Evolutionary conservation across 23 tunicate genomes (phyloP), one percentile per base, ranked within the genome.

Genomic region (Styela plicata): DNA sequence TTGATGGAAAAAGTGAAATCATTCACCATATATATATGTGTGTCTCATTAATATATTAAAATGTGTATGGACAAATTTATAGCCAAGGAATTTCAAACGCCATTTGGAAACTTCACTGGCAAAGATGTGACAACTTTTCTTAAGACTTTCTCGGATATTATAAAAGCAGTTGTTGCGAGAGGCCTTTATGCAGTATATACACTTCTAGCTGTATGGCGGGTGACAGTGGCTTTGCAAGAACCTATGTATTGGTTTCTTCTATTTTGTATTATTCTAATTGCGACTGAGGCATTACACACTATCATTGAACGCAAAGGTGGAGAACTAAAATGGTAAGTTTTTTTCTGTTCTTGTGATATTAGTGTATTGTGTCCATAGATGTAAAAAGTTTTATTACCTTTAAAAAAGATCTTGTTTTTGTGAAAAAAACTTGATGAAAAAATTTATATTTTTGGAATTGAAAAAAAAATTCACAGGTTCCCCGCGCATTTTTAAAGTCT

Each of bases 181-280:
- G 83, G 85, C 26, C 33, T 91, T 33, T 91, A 88, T 65, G 82
- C 70, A 1, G 52, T 91, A 19, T 91, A 77, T 69, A 34, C 88
- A 19, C 62, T 91, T 21, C 19, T 91, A 1, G 97, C 89, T 0
- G 74, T 86, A 1, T 91, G 97, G 97, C 78, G 97, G 37, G 97
- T 91, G 25, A 83, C 88, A 27, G 79, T 69, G n/a, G 88, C 97
- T 18, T 28, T 80, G 5, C 25, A 91, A 2, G 79, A 83, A 1
- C 33, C 65, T 33, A n/a, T 1, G 22, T 86, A 86, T 70, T 91
- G 97, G 97, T 69, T 86, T 21, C 69, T 91, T 1, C 85, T 91
- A 22, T 79, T 91, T 20, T 44, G 83, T n/a, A 68, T 91, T 20
- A 33, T 52, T 44, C 89, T 89, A 1, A 37, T 91, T 1, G 91